Base-by-base conservation (phyloP, 1,140 invertebrate genomes). In the Galleria mellonella region DNA sequence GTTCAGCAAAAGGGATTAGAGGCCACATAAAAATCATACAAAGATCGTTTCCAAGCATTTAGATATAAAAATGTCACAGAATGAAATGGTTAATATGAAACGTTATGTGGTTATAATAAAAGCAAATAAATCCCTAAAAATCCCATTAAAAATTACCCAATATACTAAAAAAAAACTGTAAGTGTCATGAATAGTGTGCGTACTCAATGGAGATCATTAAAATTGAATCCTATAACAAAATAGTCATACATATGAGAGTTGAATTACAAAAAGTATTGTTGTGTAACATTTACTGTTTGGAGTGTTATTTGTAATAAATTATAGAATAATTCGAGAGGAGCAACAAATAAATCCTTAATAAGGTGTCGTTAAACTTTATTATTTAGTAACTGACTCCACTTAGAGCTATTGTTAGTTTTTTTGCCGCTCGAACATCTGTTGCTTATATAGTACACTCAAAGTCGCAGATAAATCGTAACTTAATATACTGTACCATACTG, bases 301-400 rank as follows among this genome's bases (percentile, higher is more conserved):
- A 69, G 66, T 23, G 17, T 78, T 78, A 84, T 84, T 81, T 78
- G 81, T 84, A 82, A 84, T 84, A 84, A 81, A 82, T 83, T 77
- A 79, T 61, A 62, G 55, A 72, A 82, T 82, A 76, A 79, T 79
- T 83, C 73, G 55, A 50, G 62, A 61, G 61, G 48, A 53, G 50
- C 53, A 73, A 76, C 72, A 78, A 81, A 84, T 84, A 84, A 81
- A 84, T 82, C 65, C 74, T 73, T 84, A 84, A 82, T 84, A 82
- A 78, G 75, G 76, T 83, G 79, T 83, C 79, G 73, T 83, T 83
- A 83, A 82, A 83, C 50, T 82, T 83, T 83, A 82, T 84, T 78
- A 84, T 84, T 82, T 82, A 78, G 72, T 82, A 72, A 81, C 76
- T 79, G 72, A 76, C 67, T 72, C 71, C 65, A 78, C 70, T 83